Percentiles rank a stretch among this genome's conserved stretches.
These are phyloP conservation scores for Mirounga angustirostris DNA, from an alignment of 2,113 vertebrate genomes.

Conservation along the genomic window DNA sequence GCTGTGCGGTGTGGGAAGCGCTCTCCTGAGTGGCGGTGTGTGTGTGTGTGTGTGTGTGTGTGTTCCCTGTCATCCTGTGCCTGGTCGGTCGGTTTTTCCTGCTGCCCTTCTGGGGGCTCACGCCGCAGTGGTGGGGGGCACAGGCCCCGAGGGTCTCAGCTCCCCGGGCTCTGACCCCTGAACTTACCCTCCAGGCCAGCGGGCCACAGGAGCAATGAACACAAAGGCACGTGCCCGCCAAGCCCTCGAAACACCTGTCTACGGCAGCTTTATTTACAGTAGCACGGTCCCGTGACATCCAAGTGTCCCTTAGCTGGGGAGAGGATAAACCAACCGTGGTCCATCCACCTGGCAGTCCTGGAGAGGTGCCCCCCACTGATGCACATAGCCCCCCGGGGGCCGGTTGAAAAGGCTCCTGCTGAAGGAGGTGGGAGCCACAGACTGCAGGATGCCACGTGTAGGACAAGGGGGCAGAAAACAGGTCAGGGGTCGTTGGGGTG, in stretches of 20 bases:
- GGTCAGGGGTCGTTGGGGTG: neutral
- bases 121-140: neutral
- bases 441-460: fast-evolving
- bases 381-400: fast-evolving
- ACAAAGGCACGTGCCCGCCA: fast-evolving
- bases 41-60: too few species aligned
- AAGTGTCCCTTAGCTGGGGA: neutral
- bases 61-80: neutral
- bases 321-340: neutral
- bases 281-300: neutral
- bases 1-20: neutral
- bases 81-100: neutral
- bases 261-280: neutral
- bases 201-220: neutral
- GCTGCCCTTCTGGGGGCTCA: neutral
- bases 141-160: neutral
- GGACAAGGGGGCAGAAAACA: too few species aligned
- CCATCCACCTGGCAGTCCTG: fast-evolving
- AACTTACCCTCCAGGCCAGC: neutral
- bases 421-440: too few species aligned
- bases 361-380: too few species aligned
- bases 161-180: neutral
- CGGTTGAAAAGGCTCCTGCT: neutral
- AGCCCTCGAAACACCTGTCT: neutral
- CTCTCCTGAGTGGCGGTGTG: neutral